These are phyloP conservation scores for Drosophila bifasciata DNA, from an alignment of 1,140 invertebrate genomes.

Conservation along the genomic window DNA sequence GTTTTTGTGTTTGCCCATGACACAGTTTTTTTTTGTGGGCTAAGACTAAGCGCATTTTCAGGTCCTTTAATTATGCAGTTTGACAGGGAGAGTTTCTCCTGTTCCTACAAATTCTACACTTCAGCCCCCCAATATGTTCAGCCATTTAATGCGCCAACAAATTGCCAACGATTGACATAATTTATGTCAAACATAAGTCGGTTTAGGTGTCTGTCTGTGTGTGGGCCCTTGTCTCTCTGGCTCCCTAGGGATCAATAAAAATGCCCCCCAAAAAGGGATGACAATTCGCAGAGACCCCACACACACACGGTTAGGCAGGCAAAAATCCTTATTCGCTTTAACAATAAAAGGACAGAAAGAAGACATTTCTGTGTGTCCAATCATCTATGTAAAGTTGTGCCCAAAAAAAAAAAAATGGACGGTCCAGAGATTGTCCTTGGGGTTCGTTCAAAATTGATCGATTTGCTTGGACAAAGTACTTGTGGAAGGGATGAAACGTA, in stretches of 20 bases:
- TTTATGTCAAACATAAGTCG: slow-evolving; percentile 65
- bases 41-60: slow-evolving; percentile 43
- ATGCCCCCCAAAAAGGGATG: slow-evolving; percentile 19
- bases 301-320: slow-evolving; percentile 52
- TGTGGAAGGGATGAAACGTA: slow-evolving; percentile 9
- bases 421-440: slow-evolving; percentile 50
- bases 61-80: slow-evolving; percentile 62
- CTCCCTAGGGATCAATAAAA: slow-evolving; percentile 71
- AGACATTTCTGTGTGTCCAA: slow-evolving; percentile 43
- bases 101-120: slow-evolving; percentile 7
- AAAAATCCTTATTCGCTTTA: slow-evolving; percentile 61
- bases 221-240: slow-evolving; percentile 13
- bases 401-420: slow-evolving; percentile 19
- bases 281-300: not conserved
- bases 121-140: slow-evolving; percentile 12
- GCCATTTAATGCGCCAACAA: slow-evolving; percentile 62
- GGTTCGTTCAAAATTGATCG: slow-evolving; percentile 58
- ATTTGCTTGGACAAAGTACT: slow-evolving; percentile 28
- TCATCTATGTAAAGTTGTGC: slow-evolving; percentile 68
- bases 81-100: slow-evolving; percentile 45
- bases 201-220: slow-evolving; percentile 25
- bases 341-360: slow-evolving; percentile 16
- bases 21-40: slow-evolving; percentile 59
- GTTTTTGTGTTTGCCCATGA: slow-evolving; percentile 42
- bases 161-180: slow-evolving; percentile 77